Percentiles rank a stretch among this genome's conserved stretches.
phyloP scores from a whole-genome alignment of 2,797 vertebrate species.

The Mormyrops attenuatus region DNA sequence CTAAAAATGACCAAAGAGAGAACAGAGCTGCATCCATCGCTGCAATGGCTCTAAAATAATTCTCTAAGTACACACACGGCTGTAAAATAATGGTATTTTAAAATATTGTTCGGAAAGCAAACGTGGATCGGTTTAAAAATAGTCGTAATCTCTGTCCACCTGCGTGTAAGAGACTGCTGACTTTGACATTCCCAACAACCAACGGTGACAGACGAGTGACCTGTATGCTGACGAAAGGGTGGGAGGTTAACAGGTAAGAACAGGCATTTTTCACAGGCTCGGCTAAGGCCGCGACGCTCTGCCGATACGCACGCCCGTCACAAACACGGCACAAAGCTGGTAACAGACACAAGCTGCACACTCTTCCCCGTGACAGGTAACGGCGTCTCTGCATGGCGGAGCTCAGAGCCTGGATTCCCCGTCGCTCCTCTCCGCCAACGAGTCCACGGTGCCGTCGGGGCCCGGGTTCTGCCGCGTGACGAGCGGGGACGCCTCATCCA shows the following conservation, averaged over 20 bases:
- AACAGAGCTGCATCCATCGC: not conserved
- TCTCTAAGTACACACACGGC: not conserved
- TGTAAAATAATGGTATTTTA: not conserved
- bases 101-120: not conserved
- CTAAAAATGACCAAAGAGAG: not conserved
- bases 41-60: not conserved
- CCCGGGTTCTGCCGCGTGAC: constrained; percentile 67
- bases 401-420: constrained; percentile 64
- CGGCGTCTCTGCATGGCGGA: not conserved
- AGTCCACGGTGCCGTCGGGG: constrained; percentile 36
- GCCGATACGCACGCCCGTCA: not conserved
- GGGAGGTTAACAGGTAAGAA: not conserved
- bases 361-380: not conserved
- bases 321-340: not conserved
- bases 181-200: not conserved
- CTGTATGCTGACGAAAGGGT: not conserved
- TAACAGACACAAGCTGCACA: not conserved
- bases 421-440: constrained; percentile 45
- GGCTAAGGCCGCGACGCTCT: not conserved
- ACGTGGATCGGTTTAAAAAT: not conserved
- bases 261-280: not conserved
- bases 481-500: constrained; percentile 82
- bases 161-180: not conserved
- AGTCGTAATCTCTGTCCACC: not conserved
- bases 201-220: not conserved